A percentile compares a stretch with the other conserved stretches of the same genome.
Conservation (phyloP, 2,888 invertebrate species). For the Apocheima hispidaria region DNA sequence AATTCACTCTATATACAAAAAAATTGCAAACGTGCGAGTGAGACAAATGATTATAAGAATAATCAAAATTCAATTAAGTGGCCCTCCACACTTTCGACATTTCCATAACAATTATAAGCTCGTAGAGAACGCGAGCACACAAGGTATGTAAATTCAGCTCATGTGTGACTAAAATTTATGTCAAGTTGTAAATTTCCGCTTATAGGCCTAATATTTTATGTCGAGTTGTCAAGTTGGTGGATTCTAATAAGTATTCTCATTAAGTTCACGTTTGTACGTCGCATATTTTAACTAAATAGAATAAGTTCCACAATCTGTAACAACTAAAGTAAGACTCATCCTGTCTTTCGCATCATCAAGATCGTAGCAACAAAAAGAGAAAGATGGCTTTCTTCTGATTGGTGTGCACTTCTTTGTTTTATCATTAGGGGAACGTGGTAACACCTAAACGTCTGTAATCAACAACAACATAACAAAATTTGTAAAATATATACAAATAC, state of each 20-base stretch:
- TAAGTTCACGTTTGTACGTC: constrained; percentile 9
- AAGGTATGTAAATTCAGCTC: constrained; percentile 25
- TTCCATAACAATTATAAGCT: constrained; percentile 5
- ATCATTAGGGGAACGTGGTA: too few species aligned
- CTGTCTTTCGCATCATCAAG: too few species aligned
- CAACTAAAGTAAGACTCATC: too few species aligned
- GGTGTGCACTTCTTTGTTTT: too few species aligned
- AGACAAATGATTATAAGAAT: background rate
- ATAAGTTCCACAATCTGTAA: background rate
- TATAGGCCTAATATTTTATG: constrained; percentile 22
- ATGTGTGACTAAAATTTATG: constrained; percentile 24
- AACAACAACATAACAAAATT: too few species aligned
- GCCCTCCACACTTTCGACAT: constrained; percentile 2
- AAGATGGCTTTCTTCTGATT: too few species aligned
- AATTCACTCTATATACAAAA: too few species aligned
- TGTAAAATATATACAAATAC: too few species aligned
- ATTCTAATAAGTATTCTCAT: constrained; percentile 20
- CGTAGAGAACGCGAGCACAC: constrained; percentile 10
- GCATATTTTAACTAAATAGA: constrained; percentile 28
- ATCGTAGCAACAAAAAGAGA: too few species aligned
- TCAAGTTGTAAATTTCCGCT: constrained; percentile 25
- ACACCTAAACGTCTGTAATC: too few species aligned
- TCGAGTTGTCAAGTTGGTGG: constrained; percentile 19
- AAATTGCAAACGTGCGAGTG: background rate
- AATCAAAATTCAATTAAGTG: constrained; percentile 4